A percentile compares a stretch with the other conserved stretches of the same genome.
phyloP scores from a whole-genome alignment of 2,888 invertebrate genomes.

The Erynnis tages region DNA sequence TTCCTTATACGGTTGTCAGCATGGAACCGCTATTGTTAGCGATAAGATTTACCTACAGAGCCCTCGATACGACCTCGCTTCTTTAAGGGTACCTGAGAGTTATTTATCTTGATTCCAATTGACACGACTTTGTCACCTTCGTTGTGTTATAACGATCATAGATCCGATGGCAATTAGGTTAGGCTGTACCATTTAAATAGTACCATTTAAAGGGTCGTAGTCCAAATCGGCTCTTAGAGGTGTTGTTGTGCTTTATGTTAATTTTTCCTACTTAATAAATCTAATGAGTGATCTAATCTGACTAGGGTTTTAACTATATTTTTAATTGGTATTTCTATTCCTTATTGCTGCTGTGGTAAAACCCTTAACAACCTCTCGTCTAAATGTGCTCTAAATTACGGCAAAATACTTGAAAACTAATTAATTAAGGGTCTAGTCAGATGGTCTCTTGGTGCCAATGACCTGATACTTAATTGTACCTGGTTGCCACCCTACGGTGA shows the following conservation, averaged over 20 bases:
- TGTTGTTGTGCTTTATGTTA: no score
- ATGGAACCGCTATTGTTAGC: constrained; percentile 6
- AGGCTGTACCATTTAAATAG: neutral
- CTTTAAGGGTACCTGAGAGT: neutral
- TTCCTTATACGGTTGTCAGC: constrained; percentile 3
- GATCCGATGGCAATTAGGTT: neutral
- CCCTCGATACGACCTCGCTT: constrained; percentile 12
- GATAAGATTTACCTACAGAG: constrained; percentile 19
- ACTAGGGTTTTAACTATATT: no score
- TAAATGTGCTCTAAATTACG: constrained; percentile 7
- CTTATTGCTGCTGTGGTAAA: no score
- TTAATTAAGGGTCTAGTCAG: constrained; percentile 15
- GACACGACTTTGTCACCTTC: neutral
- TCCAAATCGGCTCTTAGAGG: no score
- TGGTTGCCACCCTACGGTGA: neutral
- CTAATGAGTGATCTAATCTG: no score
- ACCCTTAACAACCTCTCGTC: neutral
- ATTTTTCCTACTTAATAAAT: no score
- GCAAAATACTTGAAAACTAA: constrained; percentile 4
- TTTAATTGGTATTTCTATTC: no score
- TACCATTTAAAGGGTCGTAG: no score
- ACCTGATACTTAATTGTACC: constrained; percentile 8
- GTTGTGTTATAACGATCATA: neutral
- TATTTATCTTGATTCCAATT: constrained; percentile 13
- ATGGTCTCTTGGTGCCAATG: neutral